phyloP scores from a whole-genome alignment of 2,888 invertebrate species.

The Amblyjoppa fuscipennis region DNA sequence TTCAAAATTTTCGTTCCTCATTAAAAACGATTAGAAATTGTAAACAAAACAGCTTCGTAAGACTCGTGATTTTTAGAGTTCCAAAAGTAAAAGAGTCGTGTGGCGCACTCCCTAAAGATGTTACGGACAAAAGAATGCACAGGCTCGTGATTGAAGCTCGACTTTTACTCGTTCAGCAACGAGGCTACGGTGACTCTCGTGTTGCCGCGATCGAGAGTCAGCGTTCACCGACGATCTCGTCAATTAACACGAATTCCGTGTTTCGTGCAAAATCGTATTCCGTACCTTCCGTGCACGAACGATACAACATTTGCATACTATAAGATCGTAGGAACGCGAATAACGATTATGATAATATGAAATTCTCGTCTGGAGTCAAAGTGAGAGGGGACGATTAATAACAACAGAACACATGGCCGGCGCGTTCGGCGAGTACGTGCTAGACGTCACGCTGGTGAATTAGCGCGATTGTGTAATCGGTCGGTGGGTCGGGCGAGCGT shows the following conservation, averaged over 20 bases:
- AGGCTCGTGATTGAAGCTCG: no score
- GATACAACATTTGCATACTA: background rate
- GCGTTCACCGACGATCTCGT: background rate
- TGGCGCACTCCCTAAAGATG: no score
- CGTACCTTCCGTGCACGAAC: background rate
- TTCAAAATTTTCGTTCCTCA: no score
- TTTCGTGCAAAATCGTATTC: background rate
- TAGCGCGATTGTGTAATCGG: constrained; percentile 60
- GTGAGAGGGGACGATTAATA: constrained; percentile 19
- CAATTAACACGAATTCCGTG: constrained; percentile 9
- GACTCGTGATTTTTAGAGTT: no score
- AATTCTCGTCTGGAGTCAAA: constrained; percentile 34
- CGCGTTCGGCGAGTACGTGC: constrained; percentile 49
- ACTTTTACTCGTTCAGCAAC: no score
- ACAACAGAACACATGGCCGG: constrained; percentile 37
- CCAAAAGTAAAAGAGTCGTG: no score
- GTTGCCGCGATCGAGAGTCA: no score
- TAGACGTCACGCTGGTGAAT: constrained; percentile 60
- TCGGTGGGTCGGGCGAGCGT: constrained; percentile 45
- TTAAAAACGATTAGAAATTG: no score
- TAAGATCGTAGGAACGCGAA: background rate
- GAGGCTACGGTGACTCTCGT: no score
- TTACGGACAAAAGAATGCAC: no score
- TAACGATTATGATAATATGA: constrained; percentile 28
- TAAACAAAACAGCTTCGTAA: no score